A percentile compares a stretch with the other conserved stretches of the same genome.
Evolutionary conservation across 2,888 invertebrate genomes (phyloP).

Genomic region (Stenodema calcarata): DNA sequence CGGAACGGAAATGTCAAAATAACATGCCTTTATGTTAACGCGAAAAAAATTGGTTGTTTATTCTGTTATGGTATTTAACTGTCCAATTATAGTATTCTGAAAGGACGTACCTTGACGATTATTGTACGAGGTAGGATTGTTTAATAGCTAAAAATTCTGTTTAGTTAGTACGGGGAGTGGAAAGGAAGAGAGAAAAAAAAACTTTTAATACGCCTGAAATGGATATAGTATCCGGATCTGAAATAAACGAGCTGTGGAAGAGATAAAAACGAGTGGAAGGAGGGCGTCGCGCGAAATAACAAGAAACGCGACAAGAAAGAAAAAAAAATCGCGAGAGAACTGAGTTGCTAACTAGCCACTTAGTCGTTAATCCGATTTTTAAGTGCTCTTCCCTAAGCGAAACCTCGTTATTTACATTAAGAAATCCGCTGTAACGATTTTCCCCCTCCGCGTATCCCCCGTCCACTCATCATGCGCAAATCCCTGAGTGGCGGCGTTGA

Average conservation of each 20-base stretch:
- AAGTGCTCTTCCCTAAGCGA: neutral
- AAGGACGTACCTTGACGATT: too few relatives aligned
- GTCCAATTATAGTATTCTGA: too few relatives aligned
- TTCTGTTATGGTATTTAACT: too few relatives aligned
- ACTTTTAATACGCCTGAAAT: too few relatives aligned
- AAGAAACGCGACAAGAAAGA: neutral
- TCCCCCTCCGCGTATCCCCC: neutral
- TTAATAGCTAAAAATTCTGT: too few relatives aligned
- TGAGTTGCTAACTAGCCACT: neutral
- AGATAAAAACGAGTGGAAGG: neutral
- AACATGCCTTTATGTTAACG: too few relatives aligned
- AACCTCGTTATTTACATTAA: neutral
- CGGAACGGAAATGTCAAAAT: too few relatives aligned
- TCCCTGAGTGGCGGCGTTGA: neutral
- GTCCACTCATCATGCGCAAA: neutral
- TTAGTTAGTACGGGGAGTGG: too few relatives aligned
- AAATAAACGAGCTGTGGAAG: neutral
- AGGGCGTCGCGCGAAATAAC: neutral
- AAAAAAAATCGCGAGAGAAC: neutral
- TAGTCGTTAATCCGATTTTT: neutral
- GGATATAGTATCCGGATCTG: too few relatives aligned
- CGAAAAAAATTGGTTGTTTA: too few relatives aligned
- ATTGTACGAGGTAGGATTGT: too few relatives aligned
- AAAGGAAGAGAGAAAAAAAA: too few relatives aligned
- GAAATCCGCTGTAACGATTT: neutral